phyloP scores from a whole-genome alignment of 2,888 invertebrate species.

The Cactoblastis cactorum region DNA sequence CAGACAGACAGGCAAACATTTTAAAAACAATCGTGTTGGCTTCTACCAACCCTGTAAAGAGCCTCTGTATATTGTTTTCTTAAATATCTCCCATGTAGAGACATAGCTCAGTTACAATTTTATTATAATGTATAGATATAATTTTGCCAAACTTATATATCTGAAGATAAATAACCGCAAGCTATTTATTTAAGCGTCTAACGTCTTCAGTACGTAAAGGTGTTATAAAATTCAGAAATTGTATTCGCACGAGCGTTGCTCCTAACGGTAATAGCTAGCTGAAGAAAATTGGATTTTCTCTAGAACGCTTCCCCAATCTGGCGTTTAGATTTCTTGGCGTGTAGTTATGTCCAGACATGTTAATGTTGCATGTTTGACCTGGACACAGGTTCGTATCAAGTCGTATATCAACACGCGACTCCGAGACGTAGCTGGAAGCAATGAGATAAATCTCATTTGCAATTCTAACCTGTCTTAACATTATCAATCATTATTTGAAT shows the following conservation, averaged over 20 bases:
- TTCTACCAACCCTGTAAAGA: no score
- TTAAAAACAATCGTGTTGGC: no score
- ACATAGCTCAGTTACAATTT: no score
- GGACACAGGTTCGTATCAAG: neutral
- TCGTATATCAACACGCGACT: neutral
- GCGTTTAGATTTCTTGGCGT: neutral
- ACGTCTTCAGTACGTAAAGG: no score
- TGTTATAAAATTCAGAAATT: neutral
- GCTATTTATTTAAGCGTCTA: no score
- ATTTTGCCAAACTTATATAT: no score
- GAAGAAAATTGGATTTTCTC: neutral
- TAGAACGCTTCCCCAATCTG: neutral
- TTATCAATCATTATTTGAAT: slow-evolving; percentile 3
- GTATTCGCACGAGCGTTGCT: neutral
- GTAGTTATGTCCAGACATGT: slow-evolving; percentile 3
- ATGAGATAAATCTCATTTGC: slow-evolving; percentile 4
- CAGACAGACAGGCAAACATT: no score
- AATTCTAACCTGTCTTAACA: slow-evolving; percentile 7
- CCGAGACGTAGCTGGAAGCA: neutral
- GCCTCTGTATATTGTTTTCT: no score
- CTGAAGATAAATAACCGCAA: no score
- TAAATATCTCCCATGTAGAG: no score
- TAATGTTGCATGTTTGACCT: slow-evolving; percentile 6
- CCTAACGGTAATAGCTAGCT: neutral
- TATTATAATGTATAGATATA: no score